Conservation (phyloP, 2,797 vertebrate genomes). For the Catostomus latipinnis region DNA sequence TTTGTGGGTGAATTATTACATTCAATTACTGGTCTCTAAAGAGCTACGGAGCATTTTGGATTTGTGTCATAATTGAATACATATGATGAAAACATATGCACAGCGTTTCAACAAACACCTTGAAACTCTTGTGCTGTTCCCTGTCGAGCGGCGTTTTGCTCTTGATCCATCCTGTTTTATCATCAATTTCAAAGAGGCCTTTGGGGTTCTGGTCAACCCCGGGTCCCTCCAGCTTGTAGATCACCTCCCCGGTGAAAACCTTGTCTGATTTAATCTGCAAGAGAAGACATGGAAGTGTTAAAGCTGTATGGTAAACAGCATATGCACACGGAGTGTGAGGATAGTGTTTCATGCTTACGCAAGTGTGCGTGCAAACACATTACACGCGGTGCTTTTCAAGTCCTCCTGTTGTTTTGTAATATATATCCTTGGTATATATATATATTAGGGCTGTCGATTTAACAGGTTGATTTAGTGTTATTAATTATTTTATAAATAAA, state of each 20-base stretch:
- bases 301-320: conserved; percentile 2
- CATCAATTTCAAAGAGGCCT: conserved; percentile 93
- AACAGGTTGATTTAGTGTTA: too few species aligned
- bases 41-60: too few species aligned
- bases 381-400: too few species aligned
- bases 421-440: too few species aligned
- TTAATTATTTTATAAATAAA: too few species aligned
- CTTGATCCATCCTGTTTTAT: conserved; percentile 88
- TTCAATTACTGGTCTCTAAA: too few species aligned
- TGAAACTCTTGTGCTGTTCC: conserved; percentile 87
- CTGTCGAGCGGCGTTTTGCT: conserved; percentile 91
- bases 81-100: neutral
- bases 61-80: too few species aligned
- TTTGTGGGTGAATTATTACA: too few species aligned
- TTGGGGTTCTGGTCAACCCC: conserved; percentile 94
- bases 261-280: conserved; percentile 96
- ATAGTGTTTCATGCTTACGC: neutral
- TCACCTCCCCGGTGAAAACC: conserved; percentile 86
- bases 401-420: too few species aligned
- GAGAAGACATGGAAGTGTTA: neutral
- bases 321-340: neutral
- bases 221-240: conserved; percentile 94
- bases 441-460: too few species aligned
- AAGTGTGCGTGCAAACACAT: too few species aligned
- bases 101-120: conserved; percentile 44